phyloP scores from a whole-genome alignment of 2,113 vertebrate genomes.

The Dromiciops gliroides region DNA sequence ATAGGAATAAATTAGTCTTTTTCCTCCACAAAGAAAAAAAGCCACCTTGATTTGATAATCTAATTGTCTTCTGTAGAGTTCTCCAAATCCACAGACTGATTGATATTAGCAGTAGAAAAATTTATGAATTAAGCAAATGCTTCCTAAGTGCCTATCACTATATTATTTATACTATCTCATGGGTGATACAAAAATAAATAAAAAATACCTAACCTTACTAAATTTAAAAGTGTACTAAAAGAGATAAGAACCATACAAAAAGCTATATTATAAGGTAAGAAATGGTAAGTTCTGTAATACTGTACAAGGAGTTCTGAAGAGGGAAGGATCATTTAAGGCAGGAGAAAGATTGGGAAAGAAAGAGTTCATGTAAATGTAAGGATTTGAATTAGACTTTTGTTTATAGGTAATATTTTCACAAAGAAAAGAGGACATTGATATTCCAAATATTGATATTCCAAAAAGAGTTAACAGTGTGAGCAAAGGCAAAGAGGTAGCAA shows the following conservation, averaged over 20 bases:
- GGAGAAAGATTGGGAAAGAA: background rate
- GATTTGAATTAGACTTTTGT: background rate
- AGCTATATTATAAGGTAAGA: background rate
- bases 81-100: background rate
- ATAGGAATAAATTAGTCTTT: background rate
- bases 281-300: background rate
- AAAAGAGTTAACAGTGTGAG: background rate
- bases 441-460: background rate
- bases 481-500: background rate
- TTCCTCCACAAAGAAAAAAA: background rate
- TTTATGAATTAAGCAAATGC: slow-evolving; percentile 5
- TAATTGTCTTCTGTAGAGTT: background rate
- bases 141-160: background rate
- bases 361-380: background rate
- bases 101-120: background rate
- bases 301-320: background rate
- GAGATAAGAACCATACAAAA: background rate
- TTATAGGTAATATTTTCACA: background rate
- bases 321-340: background rate
- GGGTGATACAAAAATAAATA: background rate
- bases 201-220: background rate
- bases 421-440: background rate
- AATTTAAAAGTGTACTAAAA: background rate
- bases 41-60: background rate
- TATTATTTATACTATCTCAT: background rate